These are phyloP conservation scores for Blastomussa wellsi DNA, from an alignment of 92 coral and sea anemone species.

Conservation along the genomic window DNA sequence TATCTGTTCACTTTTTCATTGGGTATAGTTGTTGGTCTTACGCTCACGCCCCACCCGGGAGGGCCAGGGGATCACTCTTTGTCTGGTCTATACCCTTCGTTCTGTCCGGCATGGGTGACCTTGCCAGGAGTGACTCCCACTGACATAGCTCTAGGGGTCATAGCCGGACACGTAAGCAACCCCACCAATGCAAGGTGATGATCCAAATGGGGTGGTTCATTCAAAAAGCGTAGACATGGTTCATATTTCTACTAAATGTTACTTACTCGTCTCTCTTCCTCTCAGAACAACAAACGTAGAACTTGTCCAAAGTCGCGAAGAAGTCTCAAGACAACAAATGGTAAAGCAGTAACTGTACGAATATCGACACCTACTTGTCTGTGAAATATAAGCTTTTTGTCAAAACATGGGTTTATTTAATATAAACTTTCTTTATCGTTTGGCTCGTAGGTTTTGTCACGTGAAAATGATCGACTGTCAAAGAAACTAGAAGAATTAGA, in stretches of 20 bases:
- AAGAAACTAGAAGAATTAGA: conserved; percentile 91
- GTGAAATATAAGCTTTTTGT: not conserved
- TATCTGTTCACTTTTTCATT: too few relatives aligned
- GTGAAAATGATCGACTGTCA: conserved; percentile 90
- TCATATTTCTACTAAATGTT: not conserved
- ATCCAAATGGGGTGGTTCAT: too few relatives aligned
- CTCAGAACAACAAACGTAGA: conserved; percentile 90
- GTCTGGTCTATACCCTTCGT: too few relatives aligned
- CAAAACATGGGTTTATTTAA: not conserved
- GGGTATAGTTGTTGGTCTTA: too few relatives aligned
- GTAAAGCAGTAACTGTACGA: conserved; percentile 41
- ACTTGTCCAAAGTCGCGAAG: conserved; percentile 86
- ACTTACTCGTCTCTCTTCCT: not conserved
- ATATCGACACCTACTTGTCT: not conserved
- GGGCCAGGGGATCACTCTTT: too few relatives aligned
- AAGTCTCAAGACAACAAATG: conserved; percentile 85
- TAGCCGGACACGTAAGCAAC: too few relatives aligned
- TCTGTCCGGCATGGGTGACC: too few relatives aligned
- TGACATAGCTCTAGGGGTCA: too few relatives aligned
- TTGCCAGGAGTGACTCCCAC: too few relatives aligned
- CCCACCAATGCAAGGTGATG: too few relatives aligned
- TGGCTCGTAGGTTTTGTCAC: conserved; percentile 77
- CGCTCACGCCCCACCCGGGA: too few relatives aligned
- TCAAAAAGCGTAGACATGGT: not conserved
- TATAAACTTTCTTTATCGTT: not conserved